phyloP scores from a whole-genome alignment of 2,113 vertebrate genomes.

The Scomber colias region DNA sequence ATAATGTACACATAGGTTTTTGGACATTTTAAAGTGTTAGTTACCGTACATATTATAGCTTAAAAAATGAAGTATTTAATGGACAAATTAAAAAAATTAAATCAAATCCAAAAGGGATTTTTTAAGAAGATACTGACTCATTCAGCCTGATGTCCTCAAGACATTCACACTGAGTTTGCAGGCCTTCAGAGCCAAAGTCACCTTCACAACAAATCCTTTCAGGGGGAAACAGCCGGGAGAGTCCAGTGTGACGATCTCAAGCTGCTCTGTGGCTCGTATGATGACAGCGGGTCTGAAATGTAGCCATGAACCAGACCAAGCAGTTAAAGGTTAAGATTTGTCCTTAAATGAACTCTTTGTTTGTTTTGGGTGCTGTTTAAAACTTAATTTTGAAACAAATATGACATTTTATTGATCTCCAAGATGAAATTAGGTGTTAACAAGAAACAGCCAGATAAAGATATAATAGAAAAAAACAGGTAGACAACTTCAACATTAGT shows the following conservation, averaged over 20 bases:
- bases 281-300: neutral
- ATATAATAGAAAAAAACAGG: too few relatives aligned
- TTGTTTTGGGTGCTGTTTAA: too few relatives aligned
- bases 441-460: too few relatives aligned
- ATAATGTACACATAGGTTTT: too few relatives aligned
- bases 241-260: neutral
- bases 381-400: neutral
- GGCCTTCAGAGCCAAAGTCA: slow-evolving; percentile 37
- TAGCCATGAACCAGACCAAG: neutral
- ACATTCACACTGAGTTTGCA: neutral
- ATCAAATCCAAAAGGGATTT: too few relatives aligned
- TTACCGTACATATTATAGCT: too few relatives aligned
- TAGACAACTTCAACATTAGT: too few relatives aligned
- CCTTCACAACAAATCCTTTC: slow-evolving; percentile 43
- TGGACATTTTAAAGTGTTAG: too few relatives aligned
- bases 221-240: neutral
- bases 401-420: neutral
- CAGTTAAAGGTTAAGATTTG: neutral
- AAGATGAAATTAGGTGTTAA: too few relatives aligned
- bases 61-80: too few relatives aligned
- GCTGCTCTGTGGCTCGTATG: neutral
- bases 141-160: slow-evolving; percentile 5
- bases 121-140: neutral
- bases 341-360: neutral
- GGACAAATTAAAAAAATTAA: too few relatives aligned